Evolutionary conservation across 2,888 invertebrate species (phyloP).

Genomic region (Macropis europaea): DNA sequence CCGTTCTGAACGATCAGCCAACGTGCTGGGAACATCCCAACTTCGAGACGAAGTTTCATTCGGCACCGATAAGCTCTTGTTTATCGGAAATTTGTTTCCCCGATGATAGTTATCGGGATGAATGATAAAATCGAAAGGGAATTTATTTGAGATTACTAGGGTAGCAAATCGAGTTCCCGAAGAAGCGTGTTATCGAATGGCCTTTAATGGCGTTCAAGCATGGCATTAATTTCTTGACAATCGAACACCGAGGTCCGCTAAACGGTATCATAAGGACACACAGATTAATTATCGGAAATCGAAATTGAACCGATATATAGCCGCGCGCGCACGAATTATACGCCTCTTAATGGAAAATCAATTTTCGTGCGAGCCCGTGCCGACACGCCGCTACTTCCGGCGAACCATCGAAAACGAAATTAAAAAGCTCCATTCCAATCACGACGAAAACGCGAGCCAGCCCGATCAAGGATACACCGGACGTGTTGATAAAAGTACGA

Average conservation of each 20-base stretch:
- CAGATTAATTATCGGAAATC: conserved; percentile 49
- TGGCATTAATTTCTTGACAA: conserved; percentile 23
- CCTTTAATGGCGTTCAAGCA: not conserved
- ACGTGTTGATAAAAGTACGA: conserved; percentile 22
- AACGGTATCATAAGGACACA: not conserved
- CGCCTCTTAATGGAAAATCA: conserved; percentile 43
- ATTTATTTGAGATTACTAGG: too few species aligned
- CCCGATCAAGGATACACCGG: conserved; percentile 21
- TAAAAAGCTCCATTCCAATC: conserved; percentile 42
- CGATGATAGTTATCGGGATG: too few species aligned
- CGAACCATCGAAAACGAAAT: conserved; percentile 43
- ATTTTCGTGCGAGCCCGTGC: conserved; percentile 24
- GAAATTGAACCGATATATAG: conserved; percentile 38
- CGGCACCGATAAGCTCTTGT: too few species aligned
- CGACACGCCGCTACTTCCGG: conserved; percentile 28
- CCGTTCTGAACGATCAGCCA: too few species aligned
- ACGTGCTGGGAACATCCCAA: too few species aligned
- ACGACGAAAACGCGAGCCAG: conserved; percentile 1
- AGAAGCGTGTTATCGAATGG: too few species aligned
- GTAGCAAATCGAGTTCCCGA: too few species aligned
- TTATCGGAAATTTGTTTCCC: too few species aligned
- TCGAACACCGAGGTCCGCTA: not conserved
- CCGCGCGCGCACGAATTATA: conserved; percentile 37
- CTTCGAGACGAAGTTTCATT: too few species aligned
- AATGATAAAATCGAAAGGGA: too few species aligned